These are phyloP conservation scores for Sebastes ruberrimus DNA, from an alignment of 2,797 vertebrate genomes.

Conservation along the genomic window DNA sequence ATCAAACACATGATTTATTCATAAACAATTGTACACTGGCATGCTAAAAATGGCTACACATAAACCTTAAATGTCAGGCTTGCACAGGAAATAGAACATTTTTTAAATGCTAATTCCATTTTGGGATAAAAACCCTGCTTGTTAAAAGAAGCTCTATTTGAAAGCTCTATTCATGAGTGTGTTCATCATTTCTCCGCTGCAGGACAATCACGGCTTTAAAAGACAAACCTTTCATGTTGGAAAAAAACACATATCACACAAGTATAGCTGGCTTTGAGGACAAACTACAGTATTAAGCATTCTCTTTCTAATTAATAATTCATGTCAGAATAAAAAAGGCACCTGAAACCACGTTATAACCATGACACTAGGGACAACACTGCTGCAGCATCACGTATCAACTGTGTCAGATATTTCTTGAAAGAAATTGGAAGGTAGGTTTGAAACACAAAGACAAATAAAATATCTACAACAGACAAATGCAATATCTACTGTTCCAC, in stretches of 20 bases:
- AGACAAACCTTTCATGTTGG: background rate
- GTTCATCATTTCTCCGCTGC: background rate
- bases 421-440: background rate
- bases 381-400: background rate
- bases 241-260: background rate
- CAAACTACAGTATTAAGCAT: background rate
- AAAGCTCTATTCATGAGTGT: background rate
- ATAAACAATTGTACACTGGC: background rate
- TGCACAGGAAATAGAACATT: background rate
- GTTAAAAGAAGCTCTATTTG: background rate
- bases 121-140: background rate
- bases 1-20: background rate
- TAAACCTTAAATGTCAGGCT: background rate
- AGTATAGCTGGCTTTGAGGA: background rate
- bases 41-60: background rate
- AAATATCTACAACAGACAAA: background rate
- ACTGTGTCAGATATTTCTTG: background rate
- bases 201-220: background rate
- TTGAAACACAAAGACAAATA: background rate
- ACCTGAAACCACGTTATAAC: background rate
- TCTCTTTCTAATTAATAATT: conserved; percentile 27
- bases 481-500: no score
- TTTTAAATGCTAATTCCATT: background rate
- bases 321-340: background rate
- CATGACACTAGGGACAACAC: background rate